phyloP scores from a whole-genome alignment of 2,797 vertebrate genomes.

The Falco biarmicus region DNA sequence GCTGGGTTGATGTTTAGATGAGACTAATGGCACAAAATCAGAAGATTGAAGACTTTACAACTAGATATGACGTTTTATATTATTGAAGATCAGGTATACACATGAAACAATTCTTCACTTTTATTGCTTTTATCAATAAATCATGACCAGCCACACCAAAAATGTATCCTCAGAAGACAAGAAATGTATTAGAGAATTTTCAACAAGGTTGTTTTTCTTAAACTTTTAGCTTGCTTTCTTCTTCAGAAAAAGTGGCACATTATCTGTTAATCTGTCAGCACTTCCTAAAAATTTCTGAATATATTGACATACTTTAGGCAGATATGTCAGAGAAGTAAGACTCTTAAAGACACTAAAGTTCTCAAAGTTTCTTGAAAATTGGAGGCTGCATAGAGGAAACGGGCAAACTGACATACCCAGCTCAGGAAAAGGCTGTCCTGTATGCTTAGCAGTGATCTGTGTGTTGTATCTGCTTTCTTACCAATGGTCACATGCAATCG shows the following conservation, averaged over 20 bases:
- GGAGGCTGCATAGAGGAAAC: neutral
- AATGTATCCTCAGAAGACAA: neutral
- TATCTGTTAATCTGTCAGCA: neutral
- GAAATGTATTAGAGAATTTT: neutral
- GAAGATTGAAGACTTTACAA: neutral
- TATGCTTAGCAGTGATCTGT: neutral
- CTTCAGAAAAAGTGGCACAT: neutral
- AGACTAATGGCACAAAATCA: neutral
- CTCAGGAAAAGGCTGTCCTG: neutral
- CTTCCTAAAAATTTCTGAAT: neutral
- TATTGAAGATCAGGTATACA: neutral
- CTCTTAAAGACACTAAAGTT: neutral
- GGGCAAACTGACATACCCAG: neutral
- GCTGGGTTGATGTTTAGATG: neutral
- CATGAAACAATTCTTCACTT: neutral
- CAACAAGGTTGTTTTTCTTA: neutral
- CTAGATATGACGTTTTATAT: neutral
- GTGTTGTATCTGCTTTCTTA: neutral
- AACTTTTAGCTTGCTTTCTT: neutral
- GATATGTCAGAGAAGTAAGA: neutral
- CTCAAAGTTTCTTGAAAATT: neutral
- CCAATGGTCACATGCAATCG: neutral
- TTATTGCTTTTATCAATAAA: neutral
- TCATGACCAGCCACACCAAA: neutral
- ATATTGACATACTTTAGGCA: neutral